Base-by-base conservation (phyloP, 2,797 vertebrate species). In the Acipenser oxyrinchus region DNA sequence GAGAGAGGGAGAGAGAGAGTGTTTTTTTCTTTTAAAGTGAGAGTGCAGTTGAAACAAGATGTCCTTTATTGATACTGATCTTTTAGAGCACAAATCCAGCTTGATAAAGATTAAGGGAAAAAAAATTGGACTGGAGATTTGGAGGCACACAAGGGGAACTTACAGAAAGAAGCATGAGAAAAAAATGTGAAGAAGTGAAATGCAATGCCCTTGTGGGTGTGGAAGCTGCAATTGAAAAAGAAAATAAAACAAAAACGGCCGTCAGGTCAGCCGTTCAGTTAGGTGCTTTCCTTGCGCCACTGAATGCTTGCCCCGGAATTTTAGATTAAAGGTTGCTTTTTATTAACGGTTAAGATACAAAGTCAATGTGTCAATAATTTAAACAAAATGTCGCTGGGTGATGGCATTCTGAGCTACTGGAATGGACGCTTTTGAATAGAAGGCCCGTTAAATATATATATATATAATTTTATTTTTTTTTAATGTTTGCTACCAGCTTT, bases 1-100 rank as follows among this genome's bases (percentile, higher is more conserved):
- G 63, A 7, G 50, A 53, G 58, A 37, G 66, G 55, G 58, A 70
- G 60, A 51, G 12, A 66, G 55, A 52, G 63, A 13, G 61, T 60
- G 58, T 50, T 18, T 66, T 74, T 75, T 49, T 55, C 73, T 57
- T 74, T 74, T 82, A 80, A 82, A 82, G 77, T 71, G 73, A 60
- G 72, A 78, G 75, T 66, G 76, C 71, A 76, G 76, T 76, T 53
- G 73, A 79, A 75, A 75, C 72, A 78, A 74, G 79, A 69, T 37
- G 64, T 73, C 68, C 78, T 78, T 79, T 81, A 75, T 81, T 72
- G 75, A 79, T 79, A 78, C 72, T 60, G 68, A 75, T 78, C 74
- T 53, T 72, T 76, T 72, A 74, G 72, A 71, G 65, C 75, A 62
- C 69, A 80, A 80, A 79, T 77, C 66, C 76, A 79, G 73, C 72